These are phyloP conservation scores for Stictocephala bisonia DNA, from an alignment of 2,888 invertebrate species.

Conservation along the genomic window DNA sequence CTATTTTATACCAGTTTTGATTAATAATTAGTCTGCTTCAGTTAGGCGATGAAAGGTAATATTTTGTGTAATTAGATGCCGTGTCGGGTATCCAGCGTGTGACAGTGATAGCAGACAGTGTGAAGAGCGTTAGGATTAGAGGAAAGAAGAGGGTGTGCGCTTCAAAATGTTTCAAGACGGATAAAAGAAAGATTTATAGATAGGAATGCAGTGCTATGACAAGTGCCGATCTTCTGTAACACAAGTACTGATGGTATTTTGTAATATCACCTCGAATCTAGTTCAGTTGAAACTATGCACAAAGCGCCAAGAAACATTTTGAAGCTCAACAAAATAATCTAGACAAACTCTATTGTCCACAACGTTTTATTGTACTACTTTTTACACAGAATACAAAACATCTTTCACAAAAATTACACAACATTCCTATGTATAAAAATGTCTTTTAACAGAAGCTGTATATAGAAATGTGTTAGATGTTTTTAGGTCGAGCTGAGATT, in stretches of 20 bases:
- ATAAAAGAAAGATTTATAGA: slow-evolving; percentile 37
- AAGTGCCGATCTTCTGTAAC: no score
- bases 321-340: slow-evolving; percentile 52
- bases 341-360: slow-evolving; percentile 23
- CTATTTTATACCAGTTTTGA: neutral
- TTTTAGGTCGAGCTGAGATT: no score
- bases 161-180: slow-evolving; percentile 56
- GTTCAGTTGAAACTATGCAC: no score
- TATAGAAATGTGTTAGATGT: no score
- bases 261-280: no score
- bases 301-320: slow-evolving; percentile 56
- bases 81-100: neutral
- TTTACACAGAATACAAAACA: slow-evolving; percentile 20
- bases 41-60: neutral
- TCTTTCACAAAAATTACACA: slow-evolving; percentile 42
- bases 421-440: slow-evolving; percentile 59
- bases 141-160: slow-evolving; percentile 41
- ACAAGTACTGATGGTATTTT: no score
- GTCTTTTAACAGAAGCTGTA: slow-evolving; percentile 46
- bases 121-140: no score
- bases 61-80: no score
- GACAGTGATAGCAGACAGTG: neutral
- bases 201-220: slow-evolving; percentile 32
- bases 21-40: neutral
- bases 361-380: slow-evolving; percentile 41